A percentile compares a stretch with the other conserved stretches of the same genome.
phyloP scores from a whole-genome alignment of 2,797 vertebrate genomes.

The Sebastes itinus region DNA sequence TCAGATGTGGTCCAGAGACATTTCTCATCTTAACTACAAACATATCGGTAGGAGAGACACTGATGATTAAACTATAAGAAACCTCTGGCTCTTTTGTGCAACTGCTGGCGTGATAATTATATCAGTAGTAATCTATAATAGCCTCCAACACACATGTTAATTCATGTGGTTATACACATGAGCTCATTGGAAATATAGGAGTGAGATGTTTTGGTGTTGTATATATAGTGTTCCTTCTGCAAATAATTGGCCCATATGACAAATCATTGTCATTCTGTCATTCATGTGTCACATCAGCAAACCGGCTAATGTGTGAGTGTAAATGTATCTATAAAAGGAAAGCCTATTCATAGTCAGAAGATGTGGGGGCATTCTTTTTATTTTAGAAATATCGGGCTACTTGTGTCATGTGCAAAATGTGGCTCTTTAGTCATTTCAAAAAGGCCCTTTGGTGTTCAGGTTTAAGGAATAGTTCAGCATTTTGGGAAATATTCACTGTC shows the following conservation, averaged over 20 bases:
- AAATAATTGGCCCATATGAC: not conserved
- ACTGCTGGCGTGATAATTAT: conserved; percentile 3
- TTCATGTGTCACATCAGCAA: not conserved
- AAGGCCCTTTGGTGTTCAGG: too few relatives aligned
- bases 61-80: conserved; percentile 32
- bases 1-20: conserved; percentile 15
- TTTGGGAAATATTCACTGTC: too few relatives aligned
- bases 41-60: conserved; percentile 4
- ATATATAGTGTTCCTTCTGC: not conserved
- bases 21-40: conserved; percentile 29
- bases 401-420: not conserved
- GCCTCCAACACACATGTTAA: not conserved
- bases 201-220: not conserved
- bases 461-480: too few relatives aligned
- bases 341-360: not conserved
- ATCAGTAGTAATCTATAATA: conserved; percentile 1
- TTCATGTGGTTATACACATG: not conserved
- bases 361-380: not conserved
- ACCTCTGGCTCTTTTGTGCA: conserved; percentile 4
- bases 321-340: not conserved
- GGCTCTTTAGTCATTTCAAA: too few relatives aligned
- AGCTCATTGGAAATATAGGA: not conserved
- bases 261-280: not conserved
- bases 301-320: not conserved
- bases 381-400: not conserved